Evolutionary conservation across 37 sponge, comb jelly and placozoan genomes (phyloP), one percentile per base, ranked within the genome.

Genomic region (Eunapius fragilis): DNA sequence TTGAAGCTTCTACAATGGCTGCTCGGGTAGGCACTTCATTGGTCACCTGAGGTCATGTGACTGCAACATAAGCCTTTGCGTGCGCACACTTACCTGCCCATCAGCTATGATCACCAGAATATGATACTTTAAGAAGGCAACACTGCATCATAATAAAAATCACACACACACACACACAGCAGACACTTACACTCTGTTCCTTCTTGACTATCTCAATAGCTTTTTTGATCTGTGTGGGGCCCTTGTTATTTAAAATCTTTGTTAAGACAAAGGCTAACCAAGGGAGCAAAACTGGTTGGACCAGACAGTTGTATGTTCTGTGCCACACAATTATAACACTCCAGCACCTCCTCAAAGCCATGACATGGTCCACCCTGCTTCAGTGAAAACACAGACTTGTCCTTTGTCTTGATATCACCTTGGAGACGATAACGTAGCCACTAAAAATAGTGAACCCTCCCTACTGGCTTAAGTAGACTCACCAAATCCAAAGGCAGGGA

Each of bases 51-150:
- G 47, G 47, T 45, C 47, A 45, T 9, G 9, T 45, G 47, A 45
- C 9, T 11, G 47, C 47, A 45, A 45, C 47, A 11, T 45, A 45
- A 45, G 4, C 9, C 47, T 45, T n/a, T n/a, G n/a, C n/a, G 47
- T 9, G 9, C 9, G 47, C 47, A 45, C 9, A 45, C 47, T 45
- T 9, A 45, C 47, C 30, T 82, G 83, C 68, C 83, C 83, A 69
- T 82, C 83, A 10, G 83, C 83, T 26, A 82, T 82, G 72, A 82
- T 82, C 35, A 82, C 83, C 72, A 82, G 83, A 69, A 82, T 82
- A 25, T 82, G 83, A 33, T 82, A 82, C 22, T 69, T 69, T 25
- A 31, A 36, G 70, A 30, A 27, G 72, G 31, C 9, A 4, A 45
- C 47, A 9, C 4, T 11, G 4, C 7, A 45, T 4, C 7, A 11